Base-by-base conservation (phyloP, 1,140 invertebrate genomes). In the Dreissena polymorpha region DNA sequence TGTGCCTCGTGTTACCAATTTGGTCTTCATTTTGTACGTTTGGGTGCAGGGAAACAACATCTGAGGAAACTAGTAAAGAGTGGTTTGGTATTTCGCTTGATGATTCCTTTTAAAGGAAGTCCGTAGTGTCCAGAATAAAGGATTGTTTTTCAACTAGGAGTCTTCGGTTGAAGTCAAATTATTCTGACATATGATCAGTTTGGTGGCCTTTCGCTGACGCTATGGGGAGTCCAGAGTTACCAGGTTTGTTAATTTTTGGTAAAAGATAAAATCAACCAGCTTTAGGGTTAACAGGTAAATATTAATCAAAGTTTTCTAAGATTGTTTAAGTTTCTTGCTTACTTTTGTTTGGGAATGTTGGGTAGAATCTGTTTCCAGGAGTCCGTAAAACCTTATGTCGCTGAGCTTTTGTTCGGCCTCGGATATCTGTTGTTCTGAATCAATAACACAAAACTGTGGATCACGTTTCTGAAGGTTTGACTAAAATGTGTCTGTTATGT, bases 211-310 rank as follows among this genome's bases (percentile, higher is more conserved):
- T 64, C 16, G 55, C 57, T 23, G 68, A 84, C 21, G 77, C 73
- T 25, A 78, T 84, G 39, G 83, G 83, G 77, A 74, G 73, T 14
- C 83, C 83, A 2, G 65, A 68, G 25, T 84, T 75, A 27, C 60
- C 60, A 0, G 64, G 0, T 70, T 83, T 83, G 29, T 83, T 70
- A 39, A 83, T 65, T 83, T 76, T 83, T 10, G 72, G 72, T n/a
- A 83, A 27, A 25, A 70, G 18, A 51, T 83, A 70, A 75, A 76
- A 21, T 63, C 1, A 0, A 71, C 64, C n/a, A 73, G 63, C 23
- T 55, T 27, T 0, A 39, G 39, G 27, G 63, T 77, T 10, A 39
- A 76, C 72, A n/a, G 23, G 53, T 29, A 8, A 13, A 39, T 49
- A 55, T 6, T 27, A 63, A 10, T 68, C 18, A 16, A 55, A 29